Evolutionary conservation across 2,888 invertebrate genomes (phyloP), one percentile per base, ranked within the genome.

Genomic region (Apamea sordens): DNA sequence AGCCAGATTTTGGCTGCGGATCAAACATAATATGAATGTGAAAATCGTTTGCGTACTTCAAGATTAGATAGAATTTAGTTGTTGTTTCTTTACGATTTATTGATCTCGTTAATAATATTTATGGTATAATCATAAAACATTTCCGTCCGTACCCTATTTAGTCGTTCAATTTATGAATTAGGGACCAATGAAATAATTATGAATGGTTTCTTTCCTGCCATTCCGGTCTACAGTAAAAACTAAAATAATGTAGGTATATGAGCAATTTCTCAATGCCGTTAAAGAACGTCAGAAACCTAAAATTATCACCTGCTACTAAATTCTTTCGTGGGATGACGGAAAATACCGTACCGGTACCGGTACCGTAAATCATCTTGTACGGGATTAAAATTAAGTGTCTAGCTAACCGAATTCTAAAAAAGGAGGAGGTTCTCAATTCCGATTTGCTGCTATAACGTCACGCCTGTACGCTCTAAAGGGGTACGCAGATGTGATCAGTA

Each of bases 51-150:
- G 73, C 67, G 50, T 74, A 64, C 70, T 76, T 74, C 44, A 44
- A 61, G 63, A 75, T 79, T 80, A 84, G 67, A 79, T 36, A 69
- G 47, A 72, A 76, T 83, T 72, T 76, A 76, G 64, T 68, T 72
- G 28, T 44, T 82, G 79, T 79, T 80, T 75, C 41, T 1, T 69
- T 41, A 72, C 64, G 68, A 85, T 87, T 87, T 86, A 85, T 82
- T 67, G 64, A 74, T 28, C 59, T 77, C 41, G 61, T 84, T 79
- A 50, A 53, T 70, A 47, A 56, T 80, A 82, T 87, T 80, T 85
- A 85, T 77, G 41, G 28, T 50, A 36, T 65, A 64, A 74, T 64
- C 50, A 72, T 67, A 79, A 77, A 80, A 77, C 59, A 73, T 63
- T 68, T 76, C 70, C 61, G 70, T 61, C 47, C 8, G 67, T 59